phyloP scores from a whole-genome alignment of 2,888 invertebrate genomes.

The Diabrotica balteata region DNA sequence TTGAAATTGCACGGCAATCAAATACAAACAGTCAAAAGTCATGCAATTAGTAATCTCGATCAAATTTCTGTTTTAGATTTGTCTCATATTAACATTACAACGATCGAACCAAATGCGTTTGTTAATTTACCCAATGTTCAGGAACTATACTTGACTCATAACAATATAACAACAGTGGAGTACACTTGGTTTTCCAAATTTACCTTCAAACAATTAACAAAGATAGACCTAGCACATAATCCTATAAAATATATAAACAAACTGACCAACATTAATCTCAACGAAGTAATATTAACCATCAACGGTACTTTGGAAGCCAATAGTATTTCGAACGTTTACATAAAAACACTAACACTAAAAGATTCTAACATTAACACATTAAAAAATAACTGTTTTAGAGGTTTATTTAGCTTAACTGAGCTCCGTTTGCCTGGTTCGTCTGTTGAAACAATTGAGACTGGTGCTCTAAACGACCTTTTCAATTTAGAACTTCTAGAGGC shows the following conservation, averaged over 20 bases:
- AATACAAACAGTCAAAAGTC: neutral
- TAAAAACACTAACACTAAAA: conserved; percentile 14
- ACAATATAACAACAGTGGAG: conserved; percentile 4
- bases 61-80: conserved; percentile 9
- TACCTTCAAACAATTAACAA: conserved; percentile 3
- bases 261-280: conserved; percentile 15
- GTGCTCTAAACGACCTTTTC: conserved; percentile 16
- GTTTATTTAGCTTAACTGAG: conserved; percentile 18
- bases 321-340: conserved; percentile 12
- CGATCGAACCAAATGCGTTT: conserved; percentile 10
- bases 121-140: neutral
- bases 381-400: conserved; percentile 18
- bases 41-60: conserved; percentile 8
- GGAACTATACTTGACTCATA: conserved; percentile 14
- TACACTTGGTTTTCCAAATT: conserved; percentile 1
- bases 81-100: conserved; percentile 6
- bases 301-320: conserved; percentile 1
- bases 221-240: conserved; percentile 7
- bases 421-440: conserved; percentile 12
- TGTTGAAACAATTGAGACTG: conserved; percentile 2
- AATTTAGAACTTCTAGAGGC: conserved; percentile 22
- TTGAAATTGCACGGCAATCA: conserved; percentile 13
- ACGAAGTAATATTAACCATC: conserved; percentile 5
- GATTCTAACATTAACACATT: conserved; percentile 5
- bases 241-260: conserved; percentile 7